Percentiles rank a stretch among this genome's conserved stretches.
Evolutionary conservation across 1,140 invertebrate species (phyloP).

Genomic region (Brachionus koreanus): DNA sequence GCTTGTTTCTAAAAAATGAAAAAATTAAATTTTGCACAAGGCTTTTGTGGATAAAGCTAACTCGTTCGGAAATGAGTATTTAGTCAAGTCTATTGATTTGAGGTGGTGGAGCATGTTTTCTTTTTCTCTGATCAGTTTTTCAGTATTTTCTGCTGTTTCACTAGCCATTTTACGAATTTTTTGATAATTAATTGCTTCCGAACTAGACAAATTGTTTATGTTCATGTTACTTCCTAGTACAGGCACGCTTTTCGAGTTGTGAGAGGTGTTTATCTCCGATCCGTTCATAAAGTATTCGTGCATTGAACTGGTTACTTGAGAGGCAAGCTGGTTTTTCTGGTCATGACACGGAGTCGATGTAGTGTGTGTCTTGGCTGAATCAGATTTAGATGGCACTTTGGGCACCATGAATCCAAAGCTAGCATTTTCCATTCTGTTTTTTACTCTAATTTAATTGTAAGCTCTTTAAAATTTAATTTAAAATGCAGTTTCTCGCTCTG

Average conservation of each 20-base stretch:
- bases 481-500: background rate
- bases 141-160: background rate
- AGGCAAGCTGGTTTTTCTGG: background rate
- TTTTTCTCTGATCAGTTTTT: constrained; percentile 1
- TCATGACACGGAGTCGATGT: background rate
- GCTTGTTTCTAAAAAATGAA: background rate
- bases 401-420: background rate
- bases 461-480: background rate
- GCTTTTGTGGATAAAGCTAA: background rate
- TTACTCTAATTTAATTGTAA: background rate
- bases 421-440: background rate
- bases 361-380: background rate
- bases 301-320: background rate
- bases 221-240: constrained; percentile 16
- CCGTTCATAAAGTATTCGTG: constrained; percentile 28
- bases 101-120: constrained; percentile 37
- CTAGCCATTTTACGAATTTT: background rate
- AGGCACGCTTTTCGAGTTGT: background rate
- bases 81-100: constrained; percentile 25
- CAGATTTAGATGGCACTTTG: background rate
- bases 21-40: background rate
- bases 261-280: background rate
- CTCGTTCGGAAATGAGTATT: constrained; percentile 40
- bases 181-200: background rate
- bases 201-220: background rate